These are phyloP conservation scores for Centruroides vittatus DNA, from an alignment of 1,140 invertebrate genomes.

Conservation along the genomic window DNA sequence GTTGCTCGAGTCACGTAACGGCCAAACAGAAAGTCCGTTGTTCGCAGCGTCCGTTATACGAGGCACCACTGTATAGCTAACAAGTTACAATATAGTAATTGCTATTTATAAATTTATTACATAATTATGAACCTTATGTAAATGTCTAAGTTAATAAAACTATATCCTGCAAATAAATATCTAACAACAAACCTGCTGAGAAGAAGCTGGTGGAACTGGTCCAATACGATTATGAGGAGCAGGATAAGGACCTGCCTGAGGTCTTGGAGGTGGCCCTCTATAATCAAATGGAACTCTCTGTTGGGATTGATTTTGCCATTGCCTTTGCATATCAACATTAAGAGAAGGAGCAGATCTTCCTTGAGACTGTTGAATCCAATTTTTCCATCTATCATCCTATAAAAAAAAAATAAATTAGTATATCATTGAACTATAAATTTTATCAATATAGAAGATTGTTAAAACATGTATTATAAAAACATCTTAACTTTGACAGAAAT, in stretches of 20 bases:
- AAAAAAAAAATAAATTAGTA: neutral
- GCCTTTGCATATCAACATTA: constrained; percentile 8
- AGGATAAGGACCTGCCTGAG: constrained; percentile 14
- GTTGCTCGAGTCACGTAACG: no score
- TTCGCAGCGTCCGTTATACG: no score
- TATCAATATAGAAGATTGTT: no score
- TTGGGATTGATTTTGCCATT: constrained; percentile 14
- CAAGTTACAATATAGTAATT: no score
- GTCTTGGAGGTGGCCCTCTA: constrained; percentile 13
- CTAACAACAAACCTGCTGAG: constrained; percentile 4
- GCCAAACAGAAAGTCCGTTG: no score
- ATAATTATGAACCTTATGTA: no score
- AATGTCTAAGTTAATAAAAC: no score
- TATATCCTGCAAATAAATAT: neutral
- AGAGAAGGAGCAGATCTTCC: constrained; percentile 5
- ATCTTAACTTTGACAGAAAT: no score
- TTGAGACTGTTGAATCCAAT: constrained; percentile 10
- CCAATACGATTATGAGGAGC: constrained; percentile 11
- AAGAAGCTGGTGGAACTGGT: neutral
- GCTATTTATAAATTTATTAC: no score
- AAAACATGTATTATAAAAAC: no score
- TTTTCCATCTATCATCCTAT: constrained; percentile 14
- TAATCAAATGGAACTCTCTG: constrained; percentile 15
- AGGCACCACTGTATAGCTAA: no score
- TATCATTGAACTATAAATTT: no score